Base-by-base conservation (phyloP, 2,797 vertebrate species). In the Halcyon badia region DNA sequence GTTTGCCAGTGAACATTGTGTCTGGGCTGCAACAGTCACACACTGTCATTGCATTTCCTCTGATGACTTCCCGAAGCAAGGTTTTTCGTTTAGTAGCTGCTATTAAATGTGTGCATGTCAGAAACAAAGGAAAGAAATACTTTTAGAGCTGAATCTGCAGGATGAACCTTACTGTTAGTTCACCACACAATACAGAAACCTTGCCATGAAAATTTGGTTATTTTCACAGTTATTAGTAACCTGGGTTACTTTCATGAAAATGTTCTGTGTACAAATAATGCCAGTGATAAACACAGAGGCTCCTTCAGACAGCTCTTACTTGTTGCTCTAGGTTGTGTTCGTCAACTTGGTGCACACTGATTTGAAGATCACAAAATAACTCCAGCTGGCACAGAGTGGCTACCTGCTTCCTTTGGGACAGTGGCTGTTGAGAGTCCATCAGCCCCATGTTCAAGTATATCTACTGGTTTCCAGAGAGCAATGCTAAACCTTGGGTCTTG, bases 41-140 rank as follows among this genome's bases (percentile, higher is more conserved):
- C 10, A 10, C 20, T 64, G 76, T 57, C 81, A 90, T 12, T 5
- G 0, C 58, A 93, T 95, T 95, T 95, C 82, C 77, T 90, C 79
- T 35, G 46, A 91, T 84, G 87, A 78, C 69, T 97, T 96, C 89
- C 93, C 88, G 64, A 90, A 79, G 20, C 58, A 89, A 71, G n/a
- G 49, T 14, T 49, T 89, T 60, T 62, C 62, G 8, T 96, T 48
- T 60, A 35, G 51, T 78, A 92, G 84, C 18, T 78, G 83, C 30
- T 52, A 73, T 20, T 57, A 95, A 46, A 78, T 14, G 2, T 26
- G 22, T 28, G 16, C 0, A 0, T 49, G 84, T 83, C 88, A 85
- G 51, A 95, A 90, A 35, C n/a, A 35, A 83, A 61, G 62, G 71
- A 88, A 93, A 76, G 51, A 30, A 90, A 62, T 5, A 58, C 14